Conservation (phyloP, 53 echinoderm and acorn worm species). For the Paracentrotus lividus region DNA sequence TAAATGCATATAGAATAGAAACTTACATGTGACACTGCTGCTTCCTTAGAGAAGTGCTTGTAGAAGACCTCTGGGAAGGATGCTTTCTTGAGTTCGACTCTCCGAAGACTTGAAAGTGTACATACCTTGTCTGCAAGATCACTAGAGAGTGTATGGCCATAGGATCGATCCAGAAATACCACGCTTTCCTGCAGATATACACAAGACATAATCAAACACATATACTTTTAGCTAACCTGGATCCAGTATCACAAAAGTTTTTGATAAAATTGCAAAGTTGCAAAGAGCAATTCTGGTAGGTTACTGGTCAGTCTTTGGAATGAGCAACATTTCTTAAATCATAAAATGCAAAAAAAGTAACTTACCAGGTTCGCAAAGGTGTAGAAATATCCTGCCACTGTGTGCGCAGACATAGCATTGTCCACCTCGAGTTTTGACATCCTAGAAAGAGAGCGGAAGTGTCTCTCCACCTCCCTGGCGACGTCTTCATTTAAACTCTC, state of each 20-base stretch:
- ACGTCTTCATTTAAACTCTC: slow-evolving; percentile 23
- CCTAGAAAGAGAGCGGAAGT: slow-evolving; percentile 11
- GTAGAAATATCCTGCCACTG: slow-evolving; percentile 25
- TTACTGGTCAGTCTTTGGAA: too few relatives aligned
- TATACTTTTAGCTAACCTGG: neutral
- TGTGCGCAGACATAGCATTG: slow-evolving; percentile 10
- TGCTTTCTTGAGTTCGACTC: slow-evolving; percentile 10
- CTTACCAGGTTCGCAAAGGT: slow-evolving; percentile 2
- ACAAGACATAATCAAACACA: neutral
- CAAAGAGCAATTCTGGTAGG: too few relatives aligned
- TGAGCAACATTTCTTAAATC: too few relatives aligned
- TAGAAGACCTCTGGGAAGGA: slow-evolving; percentile 25
- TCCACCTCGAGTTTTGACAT: neutral
- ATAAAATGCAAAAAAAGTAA: neutral
- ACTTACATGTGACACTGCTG: neutral
- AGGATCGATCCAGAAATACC: neutral
- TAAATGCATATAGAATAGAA: too few relatives aligned
- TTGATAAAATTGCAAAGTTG: too few relatives aligned
- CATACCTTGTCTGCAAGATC: slow-evolving; percentile 40
- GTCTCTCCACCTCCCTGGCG: slow-evolving; percentile 12
- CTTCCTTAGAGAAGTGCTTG: neutral
- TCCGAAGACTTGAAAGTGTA: neutral
- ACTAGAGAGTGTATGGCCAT: slow-evolving; percentile 15
- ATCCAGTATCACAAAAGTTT: too few relatives aligned
- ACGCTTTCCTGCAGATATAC: neutral